These are phyloP conservation scores for Phaethon lepturus DNA, from an alignment of 2,113 vertebrate species.

Conservation along the genomic window DNA sequence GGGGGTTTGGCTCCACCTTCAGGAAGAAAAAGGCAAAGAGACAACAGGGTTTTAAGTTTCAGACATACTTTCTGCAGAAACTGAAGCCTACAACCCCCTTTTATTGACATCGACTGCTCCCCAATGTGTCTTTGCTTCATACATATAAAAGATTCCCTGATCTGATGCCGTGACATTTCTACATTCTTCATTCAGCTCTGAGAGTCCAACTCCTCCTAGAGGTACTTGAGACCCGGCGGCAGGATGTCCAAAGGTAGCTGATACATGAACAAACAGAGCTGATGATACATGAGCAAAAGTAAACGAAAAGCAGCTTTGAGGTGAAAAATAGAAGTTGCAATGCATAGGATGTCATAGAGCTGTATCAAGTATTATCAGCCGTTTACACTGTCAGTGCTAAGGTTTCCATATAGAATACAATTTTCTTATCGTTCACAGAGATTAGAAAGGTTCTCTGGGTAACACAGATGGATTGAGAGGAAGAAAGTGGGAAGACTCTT, in stretches of 20 bases:
- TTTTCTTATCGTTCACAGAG: background rate
- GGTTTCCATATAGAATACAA: background rate
- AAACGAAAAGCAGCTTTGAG: background rate
- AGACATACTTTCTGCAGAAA: background rate
- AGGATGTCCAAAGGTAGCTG: background rate
- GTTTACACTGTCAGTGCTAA: background rate
- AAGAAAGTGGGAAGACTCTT: conserved; percentile 32
- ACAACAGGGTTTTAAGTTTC: background rate
- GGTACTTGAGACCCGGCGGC: background rate
- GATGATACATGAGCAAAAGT: background rate
- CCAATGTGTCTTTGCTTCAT: background rate
- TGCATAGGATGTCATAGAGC: rapidly evolving
- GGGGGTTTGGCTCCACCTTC: conserved; percentile 77
- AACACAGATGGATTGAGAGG: conserved; percentile 7
- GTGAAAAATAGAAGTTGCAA: background rate
- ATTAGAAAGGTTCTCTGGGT: background rate
- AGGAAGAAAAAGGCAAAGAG: conserved; percentile 58
- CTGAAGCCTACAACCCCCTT: background rate
- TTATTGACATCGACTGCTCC: background rate
- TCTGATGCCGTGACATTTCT: background rate
- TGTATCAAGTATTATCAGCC: background rate
- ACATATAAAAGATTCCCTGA: background rate
- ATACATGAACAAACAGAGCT: background rate
- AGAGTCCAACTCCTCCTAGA: background rate
- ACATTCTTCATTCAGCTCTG: background rate